phyloP scores from a whole-genome alignment of 1,140 invertebrate species.

The Fopius arisanus region DNA sequence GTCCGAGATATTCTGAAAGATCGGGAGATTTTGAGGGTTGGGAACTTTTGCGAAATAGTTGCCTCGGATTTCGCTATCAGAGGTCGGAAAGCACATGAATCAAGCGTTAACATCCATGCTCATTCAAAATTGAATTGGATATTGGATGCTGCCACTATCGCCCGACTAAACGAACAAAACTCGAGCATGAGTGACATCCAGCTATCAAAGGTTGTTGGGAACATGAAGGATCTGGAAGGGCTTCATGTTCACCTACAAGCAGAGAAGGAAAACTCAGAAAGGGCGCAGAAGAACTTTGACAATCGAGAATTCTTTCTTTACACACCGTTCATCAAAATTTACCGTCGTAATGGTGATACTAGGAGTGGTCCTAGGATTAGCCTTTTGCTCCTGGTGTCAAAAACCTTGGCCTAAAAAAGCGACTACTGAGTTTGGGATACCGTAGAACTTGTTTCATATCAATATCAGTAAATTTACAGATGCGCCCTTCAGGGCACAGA shows the following conservation, averaged over 20 bases:
- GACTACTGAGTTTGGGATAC: too few relatives aligned
- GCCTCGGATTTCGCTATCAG: not conserved
- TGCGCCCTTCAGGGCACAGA: too few relatives aligned
- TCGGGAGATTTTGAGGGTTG: not conserved
- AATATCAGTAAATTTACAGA: too few relatives aligned
- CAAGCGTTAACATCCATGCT: too few relatives aligned
- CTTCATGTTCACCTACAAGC: not conserved
- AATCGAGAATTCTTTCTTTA: not conserved
- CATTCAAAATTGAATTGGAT: too few relatives aligned
- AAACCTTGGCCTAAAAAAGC: too few relatives aligned
- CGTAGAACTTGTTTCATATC: too few relatives aligned
- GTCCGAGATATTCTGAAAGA: not conserved
- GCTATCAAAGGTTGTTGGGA: too few relatives aligned
- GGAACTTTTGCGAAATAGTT: not conserved
- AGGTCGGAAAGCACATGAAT: not conserved
- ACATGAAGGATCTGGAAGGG: not conserved
- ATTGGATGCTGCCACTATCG: too few relatives aligned
- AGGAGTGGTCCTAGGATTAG: not conserved
- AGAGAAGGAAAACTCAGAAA: not conserved
- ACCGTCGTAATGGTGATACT: not conserved
- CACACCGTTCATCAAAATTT: not conserved
- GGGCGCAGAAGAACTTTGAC: not conserved
- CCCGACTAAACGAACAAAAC: too few relatives aligned
- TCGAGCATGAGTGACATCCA: too few relatives aligned
- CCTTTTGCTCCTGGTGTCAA: not conserved